Evolutionary conservation across 1,140 invertebrate species (phyloP).

Genomic region (Panagrolaimus sp.): DNA sequence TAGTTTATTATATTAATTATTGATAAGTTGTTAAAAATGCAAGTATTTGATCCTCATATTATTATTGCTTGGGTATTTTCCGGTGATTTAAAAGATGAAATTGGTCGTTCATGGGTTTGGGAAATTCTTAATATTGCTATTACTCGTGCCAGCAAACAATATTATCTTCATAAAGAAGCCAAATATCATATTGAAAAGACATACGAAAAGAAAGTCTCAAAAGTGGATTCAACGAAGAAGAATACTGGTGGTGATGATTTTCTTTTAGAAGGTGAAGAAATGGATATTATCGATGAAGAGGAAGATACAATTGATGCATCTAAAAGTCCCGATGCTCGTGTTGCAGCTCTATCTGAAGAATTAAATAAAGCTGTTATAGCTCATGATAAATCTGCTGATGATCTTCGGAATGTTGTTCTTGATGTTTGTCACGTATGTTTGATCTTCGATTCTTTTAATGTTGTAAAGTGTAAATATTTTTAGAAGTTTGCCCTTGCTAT

Average conservation of each 20-base stretch:
- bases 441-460: not conserved
- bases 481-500: constrained; percentile 94
- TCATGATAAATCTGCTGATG: not conserved
- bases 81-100: constrained; percentile 76
- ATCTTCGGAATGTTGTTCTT: constrained; percentile 7
- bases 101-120: constrained; percentile 49
- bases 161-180: not conserved
- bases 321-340: not conserved
- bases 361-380: not conserved
- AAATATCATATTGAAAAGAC: not conserved
- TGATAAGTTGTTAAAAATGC: constrained; percentile 93
- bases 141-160: not conserved
- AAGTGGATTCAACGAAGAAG: not conserved
- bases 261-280: not conserved
- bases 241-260: not conserved
- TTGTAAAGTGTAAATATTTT: constrained; percentile 11
- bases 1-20: constrained; percentile 75
- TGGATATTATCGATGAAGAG: not conserved
- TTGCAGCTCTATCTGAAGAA: not conserved
- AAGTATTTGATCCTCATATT: constrained; percentile 89
- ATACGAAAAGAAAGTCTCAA: not conserved
- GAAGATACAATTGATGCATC: not conserved
- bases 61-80: constrained; percentile 99
- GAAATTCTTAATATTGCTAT: constrained; percentile 47
- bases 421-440: constrained; percentile 11